Evolutionary conservation across 2,888 invertebrate genomes (phyloP).

Genomic region (Pristionchus arcanus): DNA sequence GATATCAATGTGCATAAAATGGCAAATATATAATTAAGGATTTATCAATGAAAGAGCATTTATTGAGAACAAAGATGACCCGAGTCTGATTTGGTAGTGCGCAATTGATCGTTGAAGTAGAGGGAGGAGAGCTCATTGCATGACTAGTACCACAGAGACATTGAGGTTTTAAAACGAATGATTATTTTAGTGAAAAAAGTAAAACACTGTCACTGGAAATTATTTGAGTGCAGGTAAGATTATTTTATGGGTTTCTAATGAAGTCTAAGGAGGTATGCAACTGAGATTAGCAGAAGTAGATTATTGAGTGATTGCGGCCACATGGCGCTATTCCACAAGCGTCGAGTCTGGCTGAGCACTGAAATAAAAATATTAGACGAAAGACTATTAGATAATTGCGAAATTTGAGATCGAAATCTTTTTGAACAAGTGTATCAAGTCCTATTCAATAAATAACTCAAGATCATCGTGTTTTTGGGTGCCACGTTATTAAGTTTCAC

Average conservation of each 20-base stretch:
- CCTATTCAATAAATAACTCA: too few species aligned
- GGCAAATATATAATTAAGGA: background rate
- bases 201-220: background rate
- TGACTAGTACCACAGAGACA: constrained; percentile 8
- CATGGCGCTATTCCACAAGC: background rate
- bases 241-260: background rate
- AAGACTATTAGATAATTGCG: too few species aligned
- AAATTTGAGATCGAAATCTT: too few species aligned
- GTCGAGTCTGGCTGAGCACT: background rate
- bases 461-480: too few species aligned
- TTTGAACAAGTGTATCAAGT: too few species aligned
- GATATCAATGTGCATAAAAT: too few species aligned
- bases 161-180: background rate
- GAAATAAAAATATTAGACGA: background rate
- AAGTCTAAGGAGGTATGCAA: background rate
- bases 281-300: background rate
- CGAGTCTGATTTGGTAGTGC: constrained; percentile 21
- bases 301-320: background rate
- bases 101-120: constrained; percentile 43
- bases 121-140: background rate
- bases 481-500: background rate
- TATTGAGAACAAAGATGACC: background rate
- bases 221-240: background rate
- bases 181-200: background rate
- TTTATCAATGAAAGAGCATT: constrained; percentile 8